Base-by-base conservation (phyloP, 1,140 invertebrate genomes). In the Pentalonia nigronervosa region DNA sequence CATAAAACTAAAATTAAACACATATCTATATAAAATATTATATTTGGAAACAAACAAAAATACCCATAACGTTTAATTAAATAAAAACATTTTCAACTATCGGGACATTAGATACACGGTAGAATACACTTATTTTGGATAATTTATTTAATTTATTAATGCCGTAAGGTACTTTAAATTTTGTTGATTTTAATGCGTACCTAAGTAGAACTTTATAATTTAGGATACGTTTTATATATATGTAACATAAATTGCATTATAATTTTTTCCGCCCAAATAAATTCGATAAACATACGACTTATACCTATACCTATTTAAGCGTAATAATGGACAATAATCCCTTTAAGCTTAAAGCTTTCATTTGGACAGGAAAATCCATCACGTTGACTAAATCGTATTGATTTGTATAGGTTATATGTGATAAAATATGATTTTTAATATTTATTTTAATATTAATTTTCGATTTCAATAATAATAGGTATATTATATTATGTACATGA, bases 321-420 rank as follows among this genome's bases (percentile, higher is more conserved):
- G 14, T 48, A 47, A 87, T 87, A 87, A 87, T 47, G 45, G 45
- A 87, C 11, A 30, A 45, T 47, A 87, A 87, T 87, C 30, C 30
- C 84, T 30, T 87, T 87, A 87, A 47, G 84, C 84, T 87, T 48
- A 87, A 87, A 87, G 84, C 84, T 87, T 4, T 87, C 84, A 6
- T 87, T 87, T n/a, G 23, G 41, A 45, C 30, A 9, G 84, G 17
- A n/a, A 48, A 25, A 30, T 14, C 45, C 45, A 45, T 47, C 14
- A 30, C 11, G n/a, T 48, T 87, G 30, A 47, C 60, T 20, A 76
- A n/a, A n/a, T 76, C n/a, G 6, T 76, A 76, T n/a, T n/a, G 30
- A 76, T 76, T 34, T 76, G 2, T 4, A 76, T n/a, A 17, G n/a
- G 60, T 76, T 76, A 76, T 76, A 14, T n/a, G n/a, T n/a, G 60